These are phyloP conservation scores for Leptarthrus brevirostris DNA, from an alignment of 2,888 invertebrate genomes.

Conservation along the genomic window DNA sequence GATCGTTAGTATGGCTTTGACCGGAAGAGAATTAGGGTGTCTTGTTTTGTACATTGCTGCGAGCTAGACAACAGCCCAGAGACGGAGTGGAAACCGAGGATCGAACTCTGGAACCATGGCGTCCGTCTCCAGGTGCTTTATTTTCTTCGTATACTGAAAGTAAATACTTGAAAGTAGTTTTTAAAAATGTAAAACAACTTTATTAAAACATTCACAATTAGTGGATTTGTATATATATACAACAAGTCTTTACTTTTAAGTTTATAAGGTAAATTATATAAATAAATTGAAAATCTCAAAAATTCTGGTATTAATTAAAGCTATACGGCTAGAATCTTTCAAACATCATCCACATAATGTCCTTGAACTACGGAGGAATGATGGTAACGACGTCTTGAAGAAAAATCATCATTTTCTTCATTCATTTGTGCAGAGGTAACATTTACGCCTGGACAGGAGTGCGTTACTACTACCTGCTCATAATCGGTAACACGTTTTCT, in stretches of 20 bases:
- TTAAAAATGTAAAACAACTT: conserved; percentile 43
- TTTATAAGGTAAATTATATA: conserved; percentile 27
- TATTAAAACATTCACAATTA: conserved; percentile 44
- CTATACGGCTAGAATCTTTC: conserved; percentile 2
- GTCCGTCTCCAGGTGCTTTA: too few species aligned
- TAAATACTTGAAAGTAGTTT: too few species aligned
- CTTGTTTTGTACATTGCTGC: too few species aligned
- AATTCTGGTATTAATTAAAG: conserved; percentile 4
- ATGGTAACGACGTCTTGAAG: conserved; percentile 91
- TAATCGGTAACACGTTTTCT: conserved; percentile 84
- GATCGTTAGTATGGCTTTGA: too few species aligned
- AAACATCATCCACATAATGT: conserved; percentile 55
- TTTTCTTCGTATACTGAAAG: too few species aligned
- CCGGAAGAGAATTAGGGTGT: too few species aligned
- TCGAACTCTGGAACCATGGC: too few species aligned
- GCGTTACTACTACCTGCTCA: conserved; percentile 87
- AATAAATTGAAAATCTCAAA: conserved; percentile 43
- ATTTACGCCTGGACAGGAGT: conserved; percentile 81
- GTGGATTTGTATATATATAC: conserved; percentile 36
- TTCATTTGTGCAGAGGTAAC: conserved; percentile 89
- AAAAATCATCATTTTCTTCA: conserved; percentile 95
- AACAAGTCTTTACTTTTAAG: conserved; percentile 44
- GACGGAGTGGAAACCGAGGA: too few species aligned
- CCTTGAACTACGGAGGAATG: conserved; percentile 84
- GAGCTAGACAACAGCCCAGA: too few species aligned